These are phyloP conservation scores for Aurelia coerulea DNA, from an alignment of 30 jellyfish, hydroid and myxozoan species.

Conservation along the genomic window DNA sequence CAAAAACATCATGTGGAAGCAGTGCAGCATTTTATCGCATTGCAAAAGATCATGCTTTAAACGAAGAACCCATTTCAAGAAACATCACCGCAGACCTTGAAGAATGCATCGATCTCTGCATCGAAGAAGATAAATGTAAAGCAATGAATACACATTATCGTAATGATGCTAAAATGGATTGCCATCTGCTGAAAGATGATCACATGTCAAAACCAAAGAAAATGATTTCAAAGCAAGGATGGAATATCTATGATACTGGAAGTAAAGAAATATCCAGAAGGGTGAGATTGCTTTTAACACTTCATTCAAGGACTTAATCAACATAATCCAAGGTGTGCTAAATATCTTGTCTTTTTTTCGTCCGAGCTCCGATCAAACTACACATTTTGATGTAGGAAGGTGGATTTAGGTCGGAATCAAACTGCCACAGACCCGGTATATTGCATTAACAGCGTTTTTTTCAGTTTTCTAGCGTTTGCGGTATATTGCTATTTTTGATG, in stretches of 20 bases:
- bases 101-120: conserved; percentile 30
- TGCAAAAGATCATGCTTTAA: conserved; percentile 27
- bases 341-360: no score
- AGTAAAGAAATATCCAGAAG: conserved; percentile 25
- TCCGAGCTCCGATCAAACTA: no score
- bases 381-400: no score
- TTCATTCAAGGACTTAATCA: no score
- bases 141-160: conserved; percentile 27
- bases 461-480: no score
- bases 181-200: conserved; percentile 41
- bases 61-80: conserved; percentile 32
- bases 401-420: no score
- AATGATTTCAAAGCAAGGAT: conserved; percentile 24
- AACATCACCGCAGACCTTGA: conserved; percentile 20
- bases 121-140: conserved; percentile 17
- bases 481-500: no score
- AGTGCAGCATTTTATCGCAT: conserved; percentile 42
- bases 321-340: no score
- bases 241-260: conserved; percentile 44
- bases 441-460: no score
- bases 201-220: conserved; percentile 41
- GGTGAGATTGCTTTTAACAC: neutral
- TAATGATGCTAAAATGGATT: conserved; percentile 15
- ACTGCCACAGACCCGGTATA: no score
- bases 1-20: conserved; percentile 36